Conservation (phyloP, 2,888 invertebrate genomes). For the Noctua janthe region DNA sequence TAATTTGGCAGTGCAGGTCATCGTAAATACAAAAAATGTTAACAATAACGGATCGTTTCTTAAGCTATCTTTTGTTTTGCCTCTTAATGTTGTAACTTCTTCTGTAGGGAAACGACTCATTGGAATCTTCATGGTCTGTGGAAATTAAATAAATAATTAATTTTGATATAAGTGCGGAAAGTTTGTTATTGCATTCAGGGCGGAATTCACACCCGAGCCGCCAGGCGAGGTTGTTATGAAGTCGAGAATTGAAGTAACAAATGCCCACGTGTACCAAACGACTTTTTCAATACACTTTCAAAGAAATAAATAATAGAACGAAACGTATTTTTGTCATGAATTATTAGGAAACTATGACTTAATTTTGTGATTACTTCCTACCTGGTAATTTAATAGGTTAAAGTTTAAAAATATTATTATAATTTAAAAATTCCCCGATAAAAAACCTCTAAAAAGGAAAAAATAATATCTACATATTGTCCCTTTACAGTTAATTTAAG, state of each 20-base stretch:
- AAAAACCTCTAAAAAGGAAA: too few species aligned
- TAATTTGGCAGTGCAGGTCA: neutral
- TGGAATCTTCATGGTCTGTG: constrained; percentile 74
- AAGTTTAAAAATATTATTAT: neutral
- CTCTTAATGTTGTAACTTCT: constrained; percentile 58
- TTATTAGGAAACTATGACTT: too few species aligned
- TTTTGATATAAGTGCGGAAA: too few species aligned
- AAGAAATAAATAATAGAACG: too few species aligned
- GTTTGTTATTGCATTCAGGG: too few species aligned
- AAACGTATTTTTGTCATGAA: too few species aligned
- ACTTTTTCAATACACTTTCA: too few species aligned
- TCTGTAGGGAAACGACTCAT: constrained; percentile 63
- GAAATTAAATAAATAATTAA: constrained; percentile 32
- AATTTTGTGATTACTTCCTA: neutral
- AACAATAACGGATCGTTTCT: neutral
- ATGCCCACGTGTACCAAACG: too few species aligned
- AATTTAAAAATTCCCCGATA: neutral
- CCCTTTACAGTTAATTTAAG: neutral
- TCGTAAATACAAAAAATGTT: neutral
- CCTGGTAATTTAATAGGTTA: neutral
- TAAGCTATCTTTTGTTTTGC: constrained; percentile 61
- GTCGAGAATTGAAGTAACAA: too few species aligned
- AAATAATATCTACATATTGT: neutral
- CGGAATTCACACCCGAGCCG: too few species aligned
- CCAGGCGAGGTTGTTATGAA: too few species aligned